Base-by-base conservation (phyloP, 2,888 invertebrate genomes). In the Mycogona germanica region DNA sequence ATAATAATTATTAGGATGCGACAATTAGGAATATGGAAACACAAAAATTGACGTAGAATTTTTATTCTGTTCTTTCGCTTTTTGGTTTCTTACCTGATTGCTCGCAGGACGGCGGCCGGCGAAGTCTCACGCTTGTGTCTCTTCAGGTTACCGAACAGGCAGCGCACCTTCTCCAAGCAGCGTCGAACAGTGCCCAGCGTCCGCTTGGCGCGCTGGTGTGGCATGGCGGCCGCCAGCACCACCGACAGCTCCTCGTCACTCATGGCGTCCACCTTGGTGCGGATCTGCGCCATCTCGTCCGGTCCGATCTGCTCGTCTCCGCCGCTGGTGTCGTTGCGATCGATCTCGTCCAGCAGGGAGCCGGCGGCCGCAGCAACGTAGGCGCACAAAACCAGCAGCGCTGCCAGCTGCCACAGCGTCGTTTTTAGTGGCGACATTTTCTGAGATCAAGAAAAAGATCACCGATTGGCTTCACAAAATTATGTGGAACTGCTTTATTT, bases 31-130 rank as follows among this genome's bases (percentile, higher is more conserved):
- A n/a, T n/a, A n/a, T n/a, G n/a, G n/a, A n/a, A n/a, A n/a, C n/a
- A n/a, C n/a, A n/a, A n/a, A n/a, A n/a, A n/a, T n/a, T n/a, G n/a
- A n/a, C n/a, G n/a, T n/a, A n/a, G n/a, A n/a, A n/a, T n/a, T n/a
- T n/a, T n/a, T n/a, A n/a, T n/a, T n/a, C n/a, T n/a, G n/a, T n/a
- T n/a, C n/a, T n/a, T n/a, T n/a, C n/a, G n/a, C n/a, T n/a, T n/a
- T n/a, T n/a, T n/a, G n/a, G n/a, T n/a, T 30, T 23, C 14, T 46
- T 52, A 52, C 52, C 52, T 52, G 37, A 52, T 52, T 26, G 52
- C 46, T 46, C 52, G 30, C 4, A 52, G 45, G 17, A 52, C 37
- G 19, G 52, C 41, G 25, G 52, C 44, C 1, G 52, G 42, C 6
- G 52, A 52, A 3, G 51, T 28, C 19, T 52, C 17, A 35, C 52